Conservation (phyloP, 2,888 invertebrate genomes). For the Lycocerus yunnanus region DNA sequence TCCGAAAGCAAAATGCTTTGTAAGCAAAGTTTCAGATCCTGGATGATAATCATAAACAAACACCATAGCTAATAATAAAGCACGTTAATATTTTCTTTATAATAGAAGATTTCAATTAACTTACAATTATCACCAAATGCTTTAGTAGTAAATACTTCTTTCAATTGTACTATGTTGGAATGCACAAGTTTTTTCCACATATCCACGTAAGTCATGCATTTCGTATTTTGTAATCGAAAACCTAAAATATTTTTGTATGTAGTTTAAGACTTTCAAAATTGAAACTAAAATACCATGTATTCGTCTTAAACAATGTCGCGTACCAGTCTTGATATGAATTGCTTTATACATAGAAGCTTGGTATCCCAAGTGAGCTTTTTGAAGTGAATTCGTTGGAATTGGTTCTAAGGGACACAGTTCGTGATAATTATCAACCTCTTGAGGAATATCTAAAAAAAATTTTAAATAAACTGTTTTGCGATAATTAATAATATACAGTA, state of each 20-base stretch:
- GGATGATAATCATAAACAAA: conserved; percentile 97
- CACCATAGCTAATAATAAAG: conserved; percentile 75
- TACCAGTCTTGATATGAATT: conserved; percentile 83
- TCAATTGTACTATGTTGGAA: conserved; percentile 90
- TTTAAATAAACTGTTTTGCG: background rate
- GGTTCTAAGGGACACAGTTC: conserved; percentile 86
- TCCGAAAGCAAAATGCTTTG: conserved; percentile 78
- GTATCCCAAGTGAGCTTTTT: conserved; percentile 72
- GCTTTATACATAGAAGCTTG: conserved; percentile 90
- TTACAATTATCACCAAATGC: conserved; percentile 95
- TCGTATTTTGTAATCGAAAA: conserved; percentile 79
- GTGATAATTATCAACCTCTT: conserved; percentile 88
- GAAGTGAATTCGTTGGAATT: conserved; percentile 58
- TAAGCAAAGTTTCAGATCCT: conserved; percentile 84
- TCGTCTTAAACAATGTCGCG: conserved; percentile 83
- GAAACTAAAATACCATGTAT: conserved; percentile 71
- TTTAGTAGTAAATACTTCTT: conserved; percentile 93
- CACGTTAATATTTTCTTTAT: conserved; percentile 2
- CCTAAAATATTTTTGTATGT: conserved; percentile 59
- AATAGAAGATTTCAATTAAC: conserved; percentile 47
- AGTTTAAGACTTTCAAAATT: background rate
- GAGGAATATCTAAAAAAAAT: conserved; percentile 70
- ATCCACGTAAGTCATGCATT: conserved; percentile 84
- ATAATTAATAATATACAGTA: too few species aligned
- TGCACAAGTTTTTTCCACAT: conserved; percentile 95